A percentile compares a stretch with the other conserved stretches of the same genome.
Conservation (phyloP, 2,888 invertebrate genomes). For the Schizaphis graminum region DNA sequence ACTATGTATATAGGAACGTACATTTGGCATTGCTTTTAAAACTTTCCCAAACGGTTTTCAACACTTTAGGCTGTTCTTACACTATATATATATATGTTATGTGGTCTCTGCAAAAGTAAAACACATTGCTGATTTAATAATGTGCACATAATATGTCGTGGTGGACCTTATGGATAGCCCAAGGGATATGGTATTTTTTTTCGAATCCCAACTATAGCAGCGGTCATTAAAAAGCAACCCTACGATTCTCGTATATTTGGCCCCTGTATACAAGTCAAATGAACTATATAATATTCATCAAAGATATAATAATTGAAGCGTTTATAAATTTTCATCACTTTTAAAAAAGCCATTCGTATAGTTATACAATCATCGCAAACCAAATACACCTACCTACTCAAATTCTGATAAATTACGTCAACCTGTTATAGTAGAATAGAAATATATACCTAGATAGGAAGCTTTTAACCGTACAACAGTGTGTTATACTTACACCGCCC, state of each 20-base stretch:
- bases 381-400: not conserved
- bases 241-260: not conserved
- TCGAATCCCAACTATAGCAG: not conserved
- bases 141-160: not conserved
- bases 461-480: not conserved
- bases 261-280: not conserved
- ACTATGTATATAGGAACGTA: not conserved
- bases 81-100: not conserved
- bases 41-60: conserved; percentile 36
- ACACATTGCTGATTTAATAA: conserved; percentile 15
- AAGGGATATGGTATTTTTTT: not conserved
- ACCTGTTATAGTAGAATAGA: not conserved
- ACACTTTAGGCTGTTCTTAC: not conserved
- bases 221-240: not conserved
- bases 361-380: not conserved
- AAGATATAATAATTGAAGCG: not conserved
- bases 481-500: not conserved
- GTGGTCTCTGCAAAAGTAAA: not conserved
- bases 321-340: too few species aligned
- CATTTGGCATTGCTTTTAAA: conserved; percentile 60
- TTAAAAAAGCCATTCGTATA: not conserved
- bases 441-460: not conserved
- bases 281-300: not conserved
- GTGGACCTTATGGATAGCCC: conserved; percentile 10
- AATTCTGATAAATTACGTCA: not conserved